Evolutionary conservation across 2,888 invertebrate species (phyloP).

Genomic region (Idaea biselata): DNA sequence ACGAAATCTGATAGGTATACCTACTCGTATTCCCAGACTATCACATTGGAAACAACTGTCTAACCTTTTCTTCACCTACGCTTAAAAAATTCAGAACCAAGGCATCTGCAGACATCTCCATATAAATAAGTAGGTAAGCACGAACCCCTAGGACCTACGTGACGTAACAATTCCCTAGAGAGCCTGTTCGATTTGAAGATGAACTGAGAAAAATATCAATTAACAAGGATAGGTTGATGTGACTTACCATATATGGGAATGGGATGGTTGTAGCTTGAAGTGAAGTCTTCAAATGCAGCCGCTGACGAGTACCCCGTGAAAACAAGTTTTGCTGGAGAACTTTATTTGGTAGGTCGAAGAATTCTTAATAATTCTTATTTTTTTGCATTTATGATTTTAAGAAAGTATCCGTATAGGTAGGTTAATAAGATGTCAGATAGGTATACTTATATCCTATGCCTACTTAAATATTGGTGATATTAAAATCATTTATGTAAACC

Average conservation of each 20-base stretch:
- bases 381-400: neutral
- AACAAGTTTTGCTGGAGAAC: constrained; percentile 50
- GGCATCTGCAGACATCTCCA: constrained; percentile 37
- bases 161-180: constrained; percentile 66
- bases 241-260: constrained; percentile 66
- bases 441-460: neutral
- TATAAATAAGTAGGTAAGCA: constrained; percentile 44
- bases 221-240: constrained; percentile 61
- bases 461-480: too few relatives aligned
- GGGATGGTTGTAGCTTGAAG: constrained; percentile 66
- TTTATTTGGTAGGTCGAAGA: constrained; percentile 6
- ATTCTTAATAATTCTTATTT: neutral
- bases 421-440: too few relatives aligned
- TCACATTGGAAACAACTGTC: constrained; percentile 30
- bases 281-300: constrained; percentile 69
- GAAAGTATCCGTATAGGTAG: neutral
- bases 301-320: constrained; percentile 60
- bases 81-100: constrained; percentile 50
- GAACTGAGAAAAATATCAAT: constrained; percentile 52
- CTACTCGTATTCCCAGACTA: constrained; percentile 22
- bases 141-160: constrained; percentile 52
- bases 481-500: too few relatives aligned
- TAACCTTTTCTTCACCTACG: constrained; percentile 36
- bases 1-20: constrained; percentile 15
- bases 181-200: constrained; percentile 61